Percentiles rank a stretch among this genome's conserved stretches.
Evolutionary conservation across 1,140 invertebrate species (phyloP).

Genomic region (Hylaeus volcanicus): DNA sequence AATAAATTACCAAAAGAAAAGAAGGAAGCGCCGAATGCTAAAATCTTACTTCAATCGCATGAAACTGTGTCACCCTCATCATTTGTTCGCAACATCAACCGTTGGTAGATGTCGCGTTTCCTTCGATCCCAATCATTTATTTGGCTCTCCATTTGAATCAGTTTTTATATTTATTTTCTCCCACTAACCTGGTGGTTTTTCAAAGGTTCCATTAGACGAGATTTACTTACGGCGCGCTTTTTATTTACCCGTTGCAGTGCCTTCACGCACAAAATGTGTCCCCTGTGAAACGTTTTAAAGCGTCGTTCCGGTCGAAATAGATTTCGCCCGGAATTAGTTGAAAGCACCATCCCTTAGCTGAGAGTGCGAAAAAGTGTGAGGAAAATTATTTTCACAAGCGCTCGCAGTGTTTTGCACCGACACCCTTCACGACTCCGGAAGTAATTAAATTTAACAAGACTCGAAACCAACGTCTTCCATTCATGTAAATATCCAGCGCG

Average conservation of each 20-base stretch:
- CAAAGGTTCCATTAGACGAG: constrained; percentile 32
- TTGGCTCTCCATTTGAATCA: background rate
- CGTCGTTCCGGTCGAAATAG: constrained; percentile 2
- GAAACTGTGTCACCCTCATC: too few relatives aligned
- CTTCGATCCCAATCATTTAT: background rate
- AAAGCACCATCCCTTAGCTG: constrained; percentile 11
- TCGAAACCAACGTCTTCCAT: background rate
- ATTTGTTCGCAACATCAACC: too few relatives aligned
- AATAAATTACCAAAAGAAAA: too few relatives aligned
- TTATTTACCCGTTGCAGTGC: constrained; percentile 7
- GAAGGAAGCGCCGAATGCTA: too few relatives aligned
- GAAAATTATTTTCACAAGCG: constrained; percentile 31
- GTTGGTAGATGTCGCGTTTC: too few relatives aligned
- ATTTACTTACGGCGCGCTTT: constrained; percentile 22
- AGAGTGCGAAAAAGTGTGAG: constrained; percentile 1
- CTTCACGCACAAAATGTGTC: constrained; percentile 4
- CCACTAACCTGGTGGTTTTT: background rate
- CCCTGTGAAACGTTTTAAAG: constrained; percentile 9
- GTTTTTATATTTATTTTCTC: background rate
- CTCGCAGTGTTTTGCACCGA: constrained; percentile 1
- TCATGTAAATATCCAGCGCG: background rate
- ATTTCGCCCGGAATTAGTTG: constrained; percentile 13
- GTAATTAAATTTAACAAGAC: constrained; percentile 42
- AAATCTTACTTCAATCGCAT: too few relatives aligned
- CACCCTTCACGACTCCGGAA: constrained; percentile 9